phyloP scores from a whole-genome alignment of 1,140 invertebrate genomes.

The Leptopilina boulardi region DNA sequence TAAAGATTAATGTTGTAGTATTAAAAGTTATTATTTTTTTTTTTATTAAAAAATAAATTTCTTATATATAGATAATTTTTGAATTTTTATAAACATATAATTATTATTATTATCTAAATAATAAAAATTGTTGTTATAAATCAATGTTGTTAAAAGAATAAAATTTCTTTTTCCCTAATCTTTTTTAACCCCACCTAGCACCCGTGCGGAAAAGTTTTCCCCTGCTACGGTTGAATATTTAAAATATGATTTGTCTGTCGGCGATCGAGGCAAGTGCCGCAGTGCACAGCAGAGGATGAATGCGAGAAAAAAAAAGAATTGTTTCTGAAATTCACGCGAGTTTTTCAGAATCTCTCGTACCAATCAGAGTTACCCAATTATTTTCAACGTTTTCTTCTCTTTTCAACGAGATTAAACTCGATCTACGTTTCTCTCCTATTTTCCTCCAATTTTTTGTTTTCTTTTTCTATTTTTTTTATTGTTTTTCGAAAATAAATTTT shows the following conservation, averaged over 20 bases:
- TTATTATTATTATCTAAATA: too few relatives aligned
- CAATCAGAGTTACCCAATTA: constrained; percentile 25
- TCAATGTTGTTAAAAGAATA: not conserved
- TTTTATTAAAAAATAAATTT: too few relatives aligned
- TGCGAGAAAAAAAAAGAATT: constrained; percentile 20
- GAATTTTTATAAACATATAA: too few relatives aligned
- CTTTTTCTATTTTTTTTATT: not conserved
- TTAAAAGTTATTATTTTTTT: too few relatives aligned
- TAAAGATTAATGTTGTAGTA: too few relatives aligned
- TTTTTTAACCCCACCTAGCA: not conserved
- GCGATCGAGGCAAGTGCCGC: constrained; percentile 24
- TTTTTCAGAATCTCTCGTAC: constrained; percentile 29
- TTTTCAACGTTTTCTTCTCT: not conserved
- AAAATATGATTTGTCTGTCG: constrained; percentile 33
- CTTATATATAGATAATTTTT: too few relatives aligned
- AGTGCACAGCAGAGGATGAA: constrained; percentile 9
- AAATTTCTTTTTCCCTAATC: constrained; percentile 22
- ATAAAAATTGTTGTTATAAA: not conserved
- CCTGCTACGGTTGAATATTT: constrained; percentile 20
- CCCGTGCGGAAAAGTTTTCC: constrained; percentile 2
- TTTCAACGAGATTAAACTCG: constrained; percentile 21
- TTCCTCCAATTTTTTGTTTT: not conserved
- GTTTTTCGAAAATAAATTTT: not conserved
- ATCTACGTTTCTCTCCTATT: not conserved
- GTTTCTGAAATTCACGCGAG: constrained; percentile 31